Evolutionary conservation across 2,888 invertebrate species (phyloP).

Genomic region (Orchesellides sinensis): DNA sequence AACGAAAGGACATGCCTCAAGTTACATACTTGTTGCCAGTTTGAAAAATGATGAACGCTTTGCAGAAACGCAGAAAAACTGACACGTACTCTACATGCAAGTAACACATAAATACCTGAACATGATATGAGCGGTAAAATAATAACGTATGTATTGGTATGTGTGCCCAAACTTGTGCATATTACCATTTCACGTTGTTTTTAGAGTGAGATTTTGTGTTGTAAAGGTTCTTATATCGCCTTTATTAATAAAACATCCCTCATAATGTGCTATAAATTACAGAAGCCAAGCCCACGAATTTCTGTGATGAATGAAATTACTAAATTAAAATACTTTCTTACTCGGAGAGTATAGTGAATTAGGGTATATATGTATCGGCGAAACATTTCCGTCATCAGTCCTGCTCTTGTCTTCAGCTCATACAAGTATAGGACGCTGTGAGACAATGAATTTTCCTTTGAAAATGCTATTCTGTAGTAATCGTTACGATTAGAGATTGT

Average conservation of each 20-base stretch:
- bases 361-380: no score
- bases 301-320: conserved; percentile 31
- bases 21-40: conserved; percentile 15
- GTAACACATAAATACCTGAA: no score
- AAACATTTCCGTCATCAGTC: no score
- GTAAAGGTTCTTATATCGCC: not conserved
- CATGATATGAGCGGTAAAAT: no score
- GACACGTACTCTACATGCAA: not conserved
- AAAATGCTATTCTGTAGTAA: no score
- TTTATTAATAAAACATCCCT: conserved; percentile 38
- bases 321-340: not conserved
- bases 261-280: conserved; percentile 38
- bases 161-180: not conserved
- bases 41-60: not conserved
- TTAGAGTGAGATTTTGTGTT: no score
- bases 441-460: no score
- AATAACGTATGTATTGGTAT: not conserved
- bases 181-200: no score
- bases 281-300: conserved; percentile 35
- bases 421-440: no score
- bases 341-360: not conserved
- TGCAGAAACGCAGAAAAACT: conserved; percentile 9
- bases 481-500: no score
- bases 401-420: not conserved
- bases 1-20: conserved; percentile 8